A percentile compares a stretch with the other conserved stretches of the same genome.
phyloP scores from a whole-genome alignment of 2,113 vertebrate species.

The Xenopus borealis region DNA sequence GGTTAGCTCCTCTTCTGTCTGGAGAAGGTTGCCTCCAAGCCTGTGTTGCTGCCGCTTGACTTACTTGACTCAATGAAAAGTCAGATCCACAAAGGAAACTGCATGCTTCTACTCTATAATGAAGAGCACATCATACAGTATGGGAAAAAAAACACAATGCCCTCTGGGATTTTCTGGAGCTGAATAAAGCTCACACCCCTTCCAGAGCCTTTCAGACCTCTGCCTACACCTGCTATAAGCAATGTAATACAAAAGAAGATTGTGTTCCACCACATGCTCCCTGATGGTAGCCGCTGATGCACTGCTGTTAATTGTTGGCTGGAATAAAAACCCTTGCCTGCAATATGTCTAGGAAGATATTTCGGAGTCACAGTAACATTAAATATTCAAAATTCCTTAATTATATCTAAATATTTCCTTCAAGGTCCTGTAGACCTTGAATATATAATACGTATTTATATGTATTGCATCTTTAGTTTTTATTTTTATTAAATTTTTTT shows the following conservation, averaged over 20 bases:
- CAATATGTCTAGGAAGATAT: too few relatives aligned
- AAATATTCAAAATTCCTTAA: too few relatives aligned
- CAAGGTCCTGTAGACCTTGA: too few relatives aligned
- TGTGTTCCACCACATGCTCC: neutral
- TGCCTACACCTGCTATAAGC: conserved; percentile 1
- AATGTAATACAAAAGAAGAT: conserved; percentile 9
- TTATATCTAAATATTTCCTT: too few relatives aligned
- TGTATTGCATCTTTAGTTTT: too few relatives aligned
- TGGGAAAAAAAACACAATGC: neutral
- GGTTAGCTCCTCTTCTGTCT: conserved; percentile 40
- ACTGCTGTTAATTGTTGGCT: too few relatives aligned
- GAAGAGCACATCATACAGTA: neutral
- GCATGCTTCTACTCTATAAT: neutral
- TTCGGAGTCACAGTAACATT: too few relatives aligned
- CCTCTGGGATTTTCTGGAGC: conserved; percentile 1
- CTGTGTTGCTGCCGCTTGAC: neutral
- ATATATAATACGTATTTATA: too few relatives aligned
- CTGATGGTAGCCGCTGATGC: too few relatives aligned
- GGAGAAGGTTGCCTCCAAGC: too few relatives aligned
- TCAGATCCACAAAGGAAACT: conserved; percentile 6
- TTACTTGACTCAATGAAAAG: conserved; percentile 13
- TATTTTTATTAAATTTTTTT: too few relatives aligned
- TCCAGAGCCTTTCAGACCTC: conserved; percentile 1
- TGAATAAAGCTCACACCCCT: conserved; percentile 2
- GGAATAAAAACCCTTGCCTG: too few relatives aligned